These are phyloP conservation scores for Parasteatoda tepidariorum DNA, from an alignment of 1,140 invertebrate genomes.

Conservation along the genomic window DNA sequence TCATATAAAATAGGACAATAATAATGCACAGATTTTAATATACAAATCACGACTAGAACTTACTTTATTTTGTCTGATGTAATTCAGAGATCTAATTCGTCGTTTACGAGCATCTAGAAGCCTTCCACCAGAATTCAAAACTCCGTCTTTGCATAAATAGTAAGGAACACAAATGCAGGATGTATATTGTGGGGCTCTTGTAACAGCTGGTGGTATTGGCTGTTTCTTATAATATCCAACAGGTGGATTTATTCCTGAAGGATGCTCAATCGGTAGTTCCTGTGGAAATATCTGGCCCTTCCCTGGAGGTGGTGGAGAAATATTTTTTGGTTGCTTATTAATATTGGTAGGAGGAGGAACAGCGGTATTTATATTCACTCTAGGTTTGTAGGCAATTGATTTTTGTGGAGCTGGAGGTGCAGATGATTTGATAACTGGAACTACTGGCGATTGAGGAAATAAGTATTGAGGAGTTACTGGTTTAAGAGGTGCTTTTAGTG, in stretches of 20 bases:
- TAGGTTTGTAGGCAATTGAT: background rate
- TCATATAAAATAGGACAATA: too few relatives aligned
- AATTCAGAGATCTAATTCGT: background rate
- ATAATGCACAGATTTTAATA: too few relatives aligned
- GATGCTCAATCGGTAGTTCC: background rate
- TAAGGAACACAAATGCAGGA: constrained; percentile 63
- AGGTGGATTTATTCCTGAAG: background rate
- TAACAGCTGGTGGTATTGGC: background rate
- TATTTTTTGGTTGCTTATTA: background rate
- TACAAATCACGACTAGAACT: too few relatives aligned
- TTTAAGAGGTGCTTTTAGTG: too few relatives aligned
- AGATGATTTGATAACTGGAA: background rate
- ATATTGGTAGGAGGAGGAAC: background rate
- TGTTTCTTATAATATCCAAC: too few relatives aligned
- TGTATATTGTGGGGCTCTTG: background rate
- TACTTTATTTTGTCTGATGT: constrained; percentile 12
- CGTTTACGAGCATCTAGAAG: background rate
- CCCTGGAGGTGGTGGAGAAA: background rate
- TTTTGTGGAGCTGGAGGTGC: background rate
- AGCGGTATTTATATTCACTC: background rate
- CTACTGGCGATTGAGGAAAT: too few relatives aligned
- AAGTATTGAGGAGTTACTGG: too few relatives aligned
- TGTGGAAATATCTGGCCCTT: background rate
- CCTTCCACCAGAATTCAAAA: constrained; percentile 45
- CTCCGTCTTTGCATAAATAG: constrained; percentile 63